Conservation (phyloP, 2,113 vertebrate genomes). For the Poecilia latipinna region DNA sequence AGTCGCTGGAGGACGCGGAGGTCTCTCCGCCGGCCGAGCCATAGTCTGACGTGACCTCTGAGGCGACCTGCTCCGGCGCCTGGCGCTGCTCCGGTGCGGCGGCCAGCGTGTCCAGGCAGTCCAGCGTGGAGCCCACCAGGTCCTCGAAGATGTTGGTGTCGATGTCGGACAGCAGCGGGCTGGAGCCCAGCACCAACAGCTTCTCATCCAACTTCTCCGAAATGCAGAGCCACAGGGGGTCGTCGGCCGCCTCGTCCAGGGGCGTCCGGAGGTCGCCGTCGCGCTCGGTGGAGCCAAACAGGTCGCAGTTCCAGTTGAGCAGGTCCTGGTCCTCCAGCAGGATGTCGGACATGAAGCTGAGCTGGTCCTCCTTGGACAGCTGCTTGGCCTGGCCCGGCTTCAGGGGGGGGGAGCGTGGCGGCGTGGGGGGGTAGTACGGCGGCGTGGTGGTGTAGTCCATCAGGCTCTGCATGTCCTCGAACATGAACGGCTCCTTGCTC, state of each 20-base stretch:
- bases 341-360: slow-evolving; percentile 81
- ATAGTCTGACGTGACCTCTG: slow-evolving; percentile 76
- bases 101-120: slow-evolving; percentile 71
- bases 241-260: slow-evolving; percentile 59
- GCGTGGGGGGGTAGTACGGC: slow-evolving; percentile 78
- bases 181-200: slow-evolving; percentile 72
- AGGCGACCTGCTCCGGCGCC: too few relatives aligned
- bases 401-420: slow-evolving; percentile 77
- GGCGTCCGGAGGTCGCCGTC: slow-evolving; percentile 31
- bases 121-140: slow-evolving; percentile 77
- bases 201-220: slow-evolving; percentile 68
- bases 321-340: slow-evolving; percentile 80
- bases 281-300: slow-evolving; percentile 43
- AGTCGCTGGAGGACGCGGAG: slow-evolving; percentile 76
- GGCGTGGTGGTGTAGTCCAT: slow-evolving; percentile 73
- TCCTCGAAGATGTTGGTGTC: slow-evolving; percentile 82
- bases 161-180: slow-evolving; percentile 81
- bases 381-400: slow-evolving; percentile 67
- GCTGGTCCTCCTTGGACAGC: slow-evolving; percentile 80
- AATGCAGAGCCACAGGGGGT: slow-evolving; percentile 76
- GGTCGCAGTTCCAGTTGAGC: slow-evolving; percentile 73
- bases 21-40: slow-evolving; percentile 74
- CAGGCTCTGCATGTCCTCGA: slow-evolving; percentile 79
- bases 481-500: slow-evolving; percentile 79
- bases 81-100: too few relatives aligned